phyloP scores from a whole-genome alignment of 2,888 invertebrate species.

The Mycalesis mineus region DNA sequence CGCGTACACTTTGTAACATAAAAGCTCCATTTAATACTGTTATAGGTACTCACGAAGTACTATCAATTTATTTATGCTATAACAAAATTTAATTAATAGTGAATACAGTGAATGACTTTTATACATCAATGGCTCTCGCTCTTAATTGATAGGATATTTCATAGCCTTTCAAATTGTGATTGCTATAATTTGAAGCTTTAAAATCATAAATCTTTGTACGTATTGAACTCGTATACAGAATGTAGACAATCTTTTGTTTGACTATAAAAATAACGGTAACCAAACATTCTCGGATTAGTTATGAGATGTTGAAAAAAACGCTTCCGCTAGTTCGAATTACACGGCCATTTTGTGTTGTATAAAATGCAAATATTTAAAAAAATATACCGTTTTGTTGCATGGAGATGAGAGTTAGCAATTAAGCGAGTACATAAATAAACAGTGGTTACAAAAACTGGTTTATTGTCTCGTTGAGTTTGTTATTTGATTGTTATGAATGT shows the following conservation, averaged over 20 bases:
- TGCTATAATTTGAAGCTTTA: too few species aligned
- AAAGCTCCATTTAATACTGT: too few species aligned
- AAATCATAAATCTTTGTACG: neutral
- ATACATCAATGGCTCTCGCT: too few species aligned
- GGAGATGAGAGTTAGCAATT: neutral
- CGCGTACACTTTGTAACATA: too few species aligned
- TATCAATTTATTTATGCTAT: too few species aligned
- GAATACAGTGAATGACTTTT: too few species aligned
- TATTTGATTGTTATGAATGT: too few species aligned
- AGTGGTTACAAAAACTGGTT: neutral
- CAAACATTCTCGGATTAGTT: neutral
- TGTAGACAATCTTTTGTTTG: neutral
- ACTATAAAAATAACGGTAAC: slow-evolving; percentile 1
- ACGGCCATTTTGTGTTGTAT: neutral
- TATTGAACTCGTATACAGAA: too few species aligned
- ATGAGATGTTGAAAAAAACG: neutral
- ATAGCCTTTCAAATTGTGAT: neutral
- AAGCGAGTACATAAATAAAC: neutral
- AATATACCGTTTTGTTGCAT: slow-evolving; percentile 1
- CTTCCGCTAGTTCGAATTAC: slow-evolving; percentile 5
- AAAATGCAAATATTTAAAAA: slow-evolving; percentile 6
- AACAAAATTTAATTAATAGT: too few species aligned
- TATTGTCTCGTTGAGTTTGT: neutral
- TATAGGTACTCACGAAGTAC: too few species aligned
- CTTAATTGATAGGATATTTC: neutral